Base-by-base conservation (phyloP, 2,113 vertebrate species). In the Pterocles burchelli region DNA sequence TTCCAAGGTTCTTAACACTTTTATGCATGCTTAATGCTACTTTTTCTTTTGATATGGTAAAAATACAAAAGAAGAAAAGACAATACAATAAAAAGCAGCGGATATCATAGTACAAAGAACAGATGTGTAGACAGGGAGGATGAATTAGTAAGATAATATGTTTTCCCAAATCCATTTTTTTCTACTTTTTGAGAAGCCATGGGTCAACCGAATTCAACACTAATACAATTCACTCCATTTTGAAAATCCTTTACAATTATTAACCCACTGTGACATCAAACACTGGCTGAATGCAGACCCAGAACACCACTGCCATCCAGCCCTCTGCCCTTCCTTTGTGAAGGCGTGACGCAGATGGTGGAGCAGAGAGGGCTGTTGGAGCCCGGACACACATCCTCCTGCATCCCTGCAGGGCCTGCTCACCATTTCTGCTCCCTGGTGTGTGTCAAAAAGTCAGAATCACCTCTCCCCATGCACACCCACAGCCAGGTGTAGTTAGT, bases 401-500 rank as follows among this genome's bases (percentile, higher is more conserved):
- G 26, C 5, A 0, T 67, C 13, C 65, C 34, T 52, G 7, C 2
- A 1, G 14, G 17, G 18, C 33, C 36, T 62, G 7, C 26, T 63
- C 45, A 28, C 18, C 20, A 2, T 25, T 25, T 61, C 49, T 76
- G 65, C n/a, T 79, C 34, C 54, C 24, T 3, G 2, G 6, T 13
- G 7, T 2, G 14, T 48, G 55, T 12, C 29, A 38, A 24, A 45
- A 77, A 36, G 12, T 55, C 41, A 24, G 21, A n/a, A 3, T 49
- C 24, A 3, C 6, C 15, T 45, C 61, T 74, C 43, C 34, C 24
- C 0, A 0, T 15, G 20, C 24, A 29, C 12, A 29, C 46, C 49
- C 21, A 3, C 5, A 26, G 31, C 33, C 63, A 52, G 28, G 7
- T 20, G n/a, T 21, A 34, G 45, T n/a, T 34, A 11, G 8, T 11